phyloP scores from a whole-genome alignment of 2,888 invertebrate genomes.

The Pyrgus malvae region DNA sequence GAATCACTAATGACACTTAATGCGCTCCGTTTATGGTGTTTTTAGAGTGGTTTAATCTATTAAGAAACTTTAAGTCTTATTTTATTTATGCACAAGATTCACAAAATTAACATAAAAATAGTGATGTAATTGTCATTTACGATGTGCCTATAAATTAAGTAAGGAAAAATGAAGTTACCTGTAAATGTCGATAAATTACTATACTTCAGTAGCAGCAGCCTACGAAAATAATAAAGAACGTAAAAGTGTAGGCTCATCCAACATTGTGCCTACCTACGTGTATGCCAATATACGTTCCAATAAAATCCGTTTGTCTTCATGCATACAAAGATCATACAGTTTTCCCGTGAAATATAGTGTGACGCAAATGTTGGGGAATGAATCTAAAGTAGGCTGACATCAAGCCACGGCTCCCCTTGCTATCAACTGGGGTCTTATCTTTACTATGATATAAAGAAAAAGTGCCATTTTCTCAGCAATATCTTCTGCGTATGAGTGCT shows the following conservation, averaged over 20 bases:
- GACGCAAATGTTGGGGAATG: conserved; percentile 65
- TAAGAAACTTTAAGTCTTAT: no score
- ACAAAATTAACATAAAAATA: no score
- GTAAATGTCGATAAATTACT: no score
- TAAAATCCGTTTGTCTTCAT: conserved; percentile 63
- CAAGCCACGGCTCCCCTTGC: conserved; percentile 52
- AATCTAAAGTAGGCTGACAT: conserved; percentile 59
- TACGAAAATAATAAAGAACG: not conserved
- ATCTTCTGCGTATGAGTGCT: conserved; percentile 73
- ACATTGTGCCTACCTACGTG: conserved; percentile 1
- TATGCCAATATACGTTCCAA: conserved; percentile 50
- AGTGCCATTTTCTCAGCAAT: conserved; percentile 66
- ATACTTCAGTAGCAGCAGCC: no score
- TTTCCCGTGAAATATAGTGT: conserved; percentile 64
- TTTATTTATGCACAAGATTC: not conserved
- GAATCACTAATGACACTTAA: conserved; percentile 68
- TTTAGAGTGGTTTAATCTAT: conserved; percentile 33
- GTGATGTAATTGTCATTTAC: no score
- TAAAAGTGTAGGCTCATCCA: not conserved
- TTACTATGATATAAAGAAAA: conserved; percentile 72
- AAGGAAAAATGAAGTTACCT: no score
- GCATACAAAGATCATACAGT: conserved; percentile 67
- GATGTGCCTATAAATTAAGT: no score
- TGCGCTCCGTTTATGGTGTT: conserved; percentile 55
- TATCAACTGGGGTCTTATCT: conserved; percentile 67